Conservation (phyloP, 2,113 vertebrate species). For the Okapia johnstoni region DNA sequence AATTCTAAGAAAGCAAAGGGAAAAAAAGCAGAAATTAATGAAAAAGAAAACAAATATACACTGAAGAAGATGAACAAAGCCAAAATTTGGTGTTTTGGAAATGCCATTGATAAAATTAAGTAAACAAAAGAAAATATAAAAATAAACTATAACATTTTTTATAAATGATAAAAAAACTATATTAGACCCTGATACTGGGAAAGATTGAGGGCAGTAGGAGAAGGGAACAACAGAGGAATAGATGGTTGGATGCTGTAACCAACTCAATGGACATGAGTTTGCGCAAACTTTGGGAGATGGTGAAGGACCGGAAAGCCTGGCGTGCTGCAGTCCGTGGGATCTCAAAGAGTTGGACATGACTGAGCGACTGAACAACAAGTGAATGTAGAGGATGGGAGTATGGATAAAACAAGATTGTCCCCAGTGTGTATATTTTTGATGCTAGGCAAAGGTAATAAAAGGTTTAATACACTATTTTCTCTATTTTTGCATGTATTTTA, state of each 20-base stretch:
- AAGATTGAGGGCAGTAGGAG: background rate
- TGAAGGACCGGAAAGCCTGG: background rate
- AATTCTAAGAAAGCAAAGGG: background rate
- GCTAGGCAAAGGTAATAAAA: background rate
- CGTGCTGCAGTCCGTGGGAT: background rate
- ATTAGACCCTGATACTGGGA: background rate
- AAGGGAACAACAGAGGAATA: background rate
- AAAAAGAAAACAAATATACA: background rate
- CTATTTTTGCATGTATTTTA: background rate
- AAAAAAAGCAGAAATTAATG: background rate
- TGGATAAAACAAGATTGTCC: background rate
- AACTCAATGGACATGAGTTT: background rate
- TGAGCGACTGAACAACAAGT: background rate
- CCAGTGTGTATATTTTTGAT: background rate
- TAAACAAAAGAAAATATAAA: background rate
- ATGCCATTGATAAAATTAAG: background rate
- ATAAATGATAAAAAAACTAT: background rate
- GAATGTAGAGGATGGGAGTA: background rate
- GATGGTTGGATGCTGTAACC: background rate
- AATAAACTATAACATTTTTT: background rate
- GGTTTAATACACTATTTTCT: background rate
- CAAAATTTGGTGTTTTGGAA: background rate
- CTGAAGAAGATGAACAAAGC: background rate
- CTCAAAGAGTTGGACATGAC: background rate
- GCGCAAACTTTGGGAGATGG: background rate